Conservation (phyloP, 2,113 vertebrate genomes). For the Cisticola juncidis region DNA sequence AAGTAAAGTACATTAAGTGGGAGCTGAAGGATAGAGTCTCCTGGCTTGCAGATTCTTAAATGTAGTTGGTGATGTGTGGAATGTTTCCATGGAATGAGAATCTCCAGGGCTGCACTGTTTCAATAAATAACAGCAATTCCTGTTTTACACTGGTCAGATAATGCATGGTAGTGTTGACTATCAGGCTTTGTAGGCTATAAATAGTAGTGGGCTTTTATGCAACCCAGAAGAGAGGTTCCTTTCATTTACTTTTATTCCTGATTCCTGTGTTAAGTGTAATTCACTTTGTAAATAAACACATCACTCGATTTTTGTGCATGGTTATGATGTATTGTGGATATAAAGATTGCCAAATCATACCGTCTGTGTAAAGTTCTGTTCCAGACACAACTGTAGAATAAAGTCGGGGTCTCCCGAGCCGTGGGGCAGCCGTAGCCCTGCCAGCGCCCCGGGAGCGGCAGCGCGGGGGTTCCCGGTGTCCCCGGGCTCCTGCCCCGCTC, state of each 20-base stretch:
- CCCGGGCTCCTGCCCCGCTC: too few species aligned
- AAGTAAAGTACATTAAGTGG: not conserved
- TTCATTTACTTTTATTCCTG: not conserved
- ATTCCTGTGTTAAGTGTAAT: slow-evolving; percentile 62
- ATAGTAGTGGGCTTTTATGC: not conserved
- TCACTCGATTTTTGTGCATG: slow-evolving; percentile 65
- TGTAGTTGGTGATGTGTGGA: not conserved
- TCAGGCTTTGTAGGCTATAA: not conserved
- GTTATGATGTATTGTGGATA: slow-evolving; percentile 64
- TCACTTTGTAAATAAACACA: slow-evolving; percentile 65
- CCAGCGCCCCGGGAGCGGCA: not conserved
- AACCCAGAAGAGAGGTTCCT: not conserved
- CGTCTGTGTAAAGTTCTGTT: not conserved
- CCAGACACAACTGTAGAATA: not conserved
- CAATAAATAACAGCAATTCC: not conserved
- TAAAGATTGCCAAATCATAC: slow-evolving; percentile 63
- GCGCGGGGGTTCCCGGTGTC: too few species aligned
- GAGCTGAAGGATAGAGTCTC: not conserved
- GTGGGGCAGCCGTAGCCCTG: not conserved
- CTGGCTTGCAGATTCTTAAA: not conserved
- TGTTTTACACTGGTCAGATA: not conserved
- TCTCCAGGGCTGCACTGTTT: not conserved
- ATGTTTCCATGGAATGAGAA: not conserved
- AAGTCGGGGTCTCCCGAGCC: not conserved
- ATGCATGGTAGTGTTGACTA: not conserved